Evolutionary conservation across 1,140 invertebrate genomes (phyloP).

Genomic region (Saccostrea cuccullata): DNA sequence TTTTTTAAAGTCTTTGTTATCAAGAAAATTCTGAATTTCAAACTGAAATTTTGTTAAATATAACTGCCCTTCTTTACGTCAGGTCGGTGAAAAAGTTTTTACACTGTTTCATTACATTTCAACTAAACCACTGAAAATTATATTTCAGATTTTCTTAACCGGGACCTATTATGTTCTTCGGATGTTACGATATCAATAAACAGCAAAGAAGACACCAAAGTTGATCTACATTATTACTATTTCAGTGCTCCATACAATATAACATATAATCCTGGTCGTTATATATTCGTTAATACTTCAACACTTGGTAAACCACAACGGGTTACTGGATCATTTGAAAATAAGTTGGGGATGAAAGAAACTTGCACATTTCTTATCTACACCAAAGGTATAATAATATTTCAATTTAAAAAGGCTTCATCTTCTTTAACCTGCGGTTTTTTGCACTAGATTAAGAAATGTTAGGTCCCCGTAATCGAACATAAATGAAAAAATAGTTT

Average conservation of each 20-base stretch:
- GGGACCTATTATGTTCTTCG: not conserved
- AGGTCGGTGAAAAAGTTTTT: too few relatives aligned
- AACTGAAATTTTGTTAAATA: too few relatives aligned
- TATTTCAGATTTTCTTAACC: not conserved
- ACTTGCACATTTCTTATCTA: conserved; percentile 51
- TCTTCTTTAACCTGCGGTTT: too few relatives aligned
- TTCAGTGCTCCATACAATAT: not conserved
- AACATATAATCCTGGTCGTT: not conserved
- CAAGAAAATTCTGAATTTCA: too few relatives aligned
- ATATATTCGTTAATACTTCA: not conserved
- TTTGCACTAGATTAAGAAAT: too few relatives aligned
- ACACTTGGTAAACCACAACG: not conserved
- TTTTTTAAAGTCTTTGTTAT: too few relatives aligned
- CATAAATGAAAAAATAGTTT: too few relatives aligned
- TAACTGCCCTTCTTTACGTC: too few relatives aligned
- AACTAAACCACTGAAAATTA: too few relatives aligned
- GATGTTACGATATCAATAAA: not conserved
- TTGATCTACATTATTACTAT: not conserved
- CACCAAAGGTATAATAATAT: conserved; percentile 41
- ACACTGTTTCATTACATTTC: too few relatives aligned
- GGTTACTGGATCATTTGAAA: not conserved
- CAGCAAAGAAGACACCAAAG: not conserved
- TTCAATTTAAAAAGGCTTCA: not conserved
- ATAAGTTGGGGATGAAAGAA: conserved; percentile 38
- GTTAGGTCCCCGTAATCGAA: too few relatives aligned